Percentiles rank a stretch among this genome's conserved stretches.
Conservation (phyloP, 2,888 invertebrate species). For the Meteorus colon region DNA sequence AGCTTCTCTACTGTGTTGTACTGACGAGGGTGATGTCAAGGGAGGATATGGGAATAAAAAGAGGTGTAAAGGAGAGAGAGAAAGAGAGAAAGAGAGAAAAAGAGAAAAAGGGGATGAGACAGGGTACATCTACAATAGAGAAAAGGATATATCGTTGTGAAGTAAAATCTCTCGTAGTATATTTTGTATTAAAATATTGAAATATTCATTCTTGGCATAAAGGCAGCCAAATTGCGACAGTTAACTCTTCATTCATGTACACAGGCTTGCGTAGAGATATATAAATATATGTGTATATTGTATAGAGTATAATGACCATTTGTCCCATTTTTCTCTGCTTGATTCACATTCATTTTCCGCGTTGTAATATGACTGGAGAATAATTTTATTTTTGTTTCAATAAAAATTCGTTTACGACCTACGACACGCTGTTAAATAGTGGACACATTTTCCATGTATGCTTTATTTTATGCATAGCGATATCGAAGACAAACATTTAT, state of each 20-base stretch:
- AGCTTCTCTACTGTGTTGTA: slow-evolving; percentile 32
- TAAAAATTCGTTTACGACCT: slow-evolving; percentile 58
- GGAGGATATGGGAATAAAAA: slow-evolving; percentile 36
- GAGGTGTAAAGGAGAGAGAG: slow-evolving; percentile 40
- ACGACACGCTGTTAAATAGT: slow-evolving; percentile 60
- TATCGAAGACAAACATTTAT: neutral
- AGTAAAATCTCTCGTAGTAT: slow-evolving; percentile 66
- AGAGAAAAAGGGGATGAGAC: slow-evolving; percentile 43
- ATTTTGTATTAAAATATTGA: slow-evolving; percentile 72
- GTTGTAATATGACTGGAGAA: slow-evolving; percentile 45
- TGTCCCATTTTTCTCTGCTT: slow-evolving; percentile 35
- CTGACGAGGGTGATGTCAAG: slow-evolving; percentile 18
- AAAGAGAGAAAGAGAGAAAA: slow-evolving; percentile 31
- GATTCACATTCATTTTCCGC: slow-evolving; percentile 57
- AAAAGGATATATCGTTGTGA: slow-evolving; percentile 57
- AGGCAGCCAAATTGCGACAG: slow-evolving; percentile 68
- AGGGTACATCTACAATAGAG: slow-evolving; percentile 59
- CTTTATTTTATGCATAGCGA: neutral
- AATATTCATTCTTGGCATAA: slow-evolving; percentile 71
- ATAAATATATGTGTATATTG: neutral
- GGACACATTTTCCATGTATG: neutral
- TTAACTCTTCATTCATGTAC: slow-evolving; percentile 66
- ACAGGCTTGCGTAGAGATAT: slow-evolving; percentile 8
- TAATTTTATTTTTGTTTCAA: neutral
- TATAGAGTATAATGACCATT: slow-evolving; percentile 28